phyloP scores from a whole-genome alignment of 2,797 vertebrate species.

The Rhodeus uyekii region DNA sequence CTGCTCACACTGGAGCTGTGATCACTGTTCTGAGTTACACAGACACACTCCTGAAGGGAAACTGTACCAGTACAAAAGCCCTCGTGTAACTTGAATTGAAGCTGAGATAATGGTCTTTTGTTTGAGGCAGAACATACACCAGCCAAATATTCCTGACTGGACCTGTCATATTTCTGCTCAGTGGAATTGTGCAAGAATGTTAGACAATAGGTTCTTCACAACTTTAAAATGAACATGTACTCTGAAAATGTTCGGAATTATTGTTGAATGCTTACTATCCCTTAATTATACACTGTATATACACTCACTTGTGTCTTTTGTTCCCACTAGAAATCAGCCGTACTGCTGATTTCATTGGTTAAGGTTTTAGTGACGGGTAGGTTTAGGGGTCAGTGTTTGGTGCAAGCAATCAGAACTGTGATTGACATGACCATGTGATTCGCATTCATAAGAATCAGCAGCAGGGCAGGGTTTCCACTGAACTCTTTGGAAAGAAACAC shows the following conservation, averaged over 20 bases:
- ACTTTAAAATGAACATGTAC: background rate
- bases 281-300: background rate
- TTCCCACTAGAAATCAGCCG: too few relatives aligned
- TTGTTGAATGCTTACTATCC: background rate
- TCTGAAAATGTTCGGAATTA: background rate
- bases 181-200: background rate
- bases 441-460: too few relatives aligned
- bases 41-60: background rate
- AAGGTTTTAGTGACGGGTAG: too few relatives aligned
- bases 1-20: background rate
- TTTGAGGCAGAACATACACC: background rate
- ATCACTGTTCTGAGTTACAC: background rate
- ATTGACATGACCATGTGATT: too few relatives aligned
- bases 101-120: background rate
- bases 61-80: background rate
- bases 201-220: background rate
- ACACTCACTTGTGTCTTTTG: too few relatives aligned
- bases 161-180: slow-evolving; percentile 10
- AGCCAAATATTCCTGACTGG: slow-evolving; percentile 11
- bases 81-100: background rate
- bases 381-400: too few relatives aligned
- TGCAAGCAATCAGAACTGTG: too few relatives aligned
- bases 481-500: too few relatives aligned
- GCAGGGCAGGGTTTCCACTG: too few relatives aligned
- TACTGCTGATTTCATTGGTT: too few relatives aligned